These are phyloP conservation scores for Emesis castigata DNA, from an alignment of 2,888 invertebrate genomes.

Conservation along the genomic window DNA sequence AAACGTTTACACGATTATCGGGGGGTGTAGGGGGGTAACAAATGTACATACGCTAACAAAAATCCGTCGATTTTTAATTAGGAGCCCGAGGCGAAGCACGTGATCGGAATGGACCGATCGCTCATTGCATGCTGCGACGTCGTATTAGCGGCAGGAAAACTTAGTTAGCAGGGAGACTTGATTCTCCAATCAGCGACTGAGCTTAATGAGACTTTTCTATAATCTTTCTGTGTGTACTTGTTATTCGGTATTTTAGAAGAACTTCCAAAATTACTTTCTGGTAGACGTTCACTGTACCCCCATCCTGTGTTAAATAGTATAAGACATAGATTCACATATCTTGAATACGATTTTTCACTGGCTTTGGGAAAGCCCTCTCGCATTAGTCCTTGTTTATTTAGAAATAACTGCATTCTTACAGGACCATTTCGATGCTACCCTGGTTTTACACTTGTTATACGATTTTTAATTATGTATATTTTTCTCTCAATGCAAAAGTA, in stretches of 20 bases:
- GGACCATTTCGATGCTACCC: too few species aligned
- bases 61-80: constrained; percentile 88
- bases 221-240: not conserved
- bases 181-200: constrained; percentile 81
- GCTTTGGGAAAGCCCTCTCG: too few species aligned
- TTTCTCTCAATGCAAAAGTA: too few species aligned
- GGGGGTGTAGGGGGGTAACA: constrained; percentile 69
- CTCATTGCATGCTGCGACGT: constrained; percentile 77
- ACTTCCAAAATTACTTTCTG: not conserved
- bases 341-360: too few species aligned
- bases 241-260: not conserved
- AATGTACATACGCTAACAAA: constrained; percentile 82
- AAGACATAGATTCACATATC: too few species aligned
- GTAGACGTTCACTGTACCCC: not conserved
- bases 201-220: constrained; percentile 76
- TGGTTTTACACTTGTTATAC: too few species aligned
- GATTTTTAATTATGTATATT: too few species aligned
- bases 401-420: too few species aligned
- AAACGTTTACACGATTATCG: constrained; percentile 73
- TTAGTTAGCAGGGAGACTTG: constrained; percentile 80
- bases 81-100: constrained; percentile 78
- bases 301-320: too few species aligned
- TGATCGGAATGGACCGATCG: constrained; percentile 81
- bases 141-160: constrained; percentile 77
- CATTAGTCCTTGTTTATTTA: too few species aligned